These are phyloP conservation scores for Pollenia angustigena DNA, from an alignment of 2,888 invertebrate genomes.

Conservation along the genomic window DNA sequence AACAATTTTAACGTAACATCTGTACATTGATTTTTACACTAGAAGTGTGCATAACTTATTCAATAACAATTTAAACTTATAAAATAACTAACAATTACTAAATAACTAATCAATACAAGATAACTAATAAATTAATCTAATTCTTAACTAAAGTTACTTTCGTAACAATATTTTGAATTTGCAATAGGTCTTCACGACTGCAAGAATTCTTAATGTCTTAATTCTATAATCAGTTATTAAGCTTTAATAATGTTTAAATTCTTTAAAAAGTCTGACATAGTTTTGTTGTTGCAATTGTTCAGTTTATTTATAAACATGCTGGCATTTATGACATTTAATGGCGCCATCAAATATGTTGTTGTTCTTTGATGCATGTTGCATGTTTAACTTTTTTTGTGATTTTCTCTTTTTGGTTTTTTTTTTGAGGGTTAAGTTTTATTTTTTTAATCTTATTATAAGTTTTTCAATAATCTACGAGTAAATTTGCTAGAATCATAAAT, in stretches of 20 bases:
- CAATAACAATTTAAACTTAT: too few species aligned
- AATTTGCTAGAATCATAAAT: conserved; percentile 60
- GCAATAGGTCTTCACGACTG: too few species aligned
- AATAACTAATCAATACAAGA: too few species aligned
- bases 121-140: too few species aligned
- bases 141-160: too few species aligned
- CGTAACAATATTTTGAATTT: too few species aligned
- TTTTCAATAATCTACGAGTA: conserved; percentile 11
- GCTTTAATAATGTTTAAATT: background rate
- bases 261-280: conserved; percentile 27
- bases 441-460: background rate
- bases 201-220: too few species aligned
- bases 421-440: conserved; percentile 31
- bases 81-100: too few species aligned
- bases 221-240: background rate
- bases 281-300: conserved; percentile 54
- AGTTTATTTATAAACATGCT: conserved; percentile 51
- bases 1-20: too few species aligned
- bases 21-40: too few species aligned
- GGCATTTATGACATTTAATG: conserved; percentile 72
- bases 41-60: too few species aligned
- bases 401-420: conserved; percentile 25
- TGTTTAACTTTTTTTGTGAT: conserved; percentile 29
- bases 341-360: conserved; percentile 71
- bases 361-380: conserved; percentile 54